These are phyloP conservation scores for Sympetrum striolatum DNA, from an alignment of 2,888 invertebrate species.

Conservation along the genomic window DNA sequence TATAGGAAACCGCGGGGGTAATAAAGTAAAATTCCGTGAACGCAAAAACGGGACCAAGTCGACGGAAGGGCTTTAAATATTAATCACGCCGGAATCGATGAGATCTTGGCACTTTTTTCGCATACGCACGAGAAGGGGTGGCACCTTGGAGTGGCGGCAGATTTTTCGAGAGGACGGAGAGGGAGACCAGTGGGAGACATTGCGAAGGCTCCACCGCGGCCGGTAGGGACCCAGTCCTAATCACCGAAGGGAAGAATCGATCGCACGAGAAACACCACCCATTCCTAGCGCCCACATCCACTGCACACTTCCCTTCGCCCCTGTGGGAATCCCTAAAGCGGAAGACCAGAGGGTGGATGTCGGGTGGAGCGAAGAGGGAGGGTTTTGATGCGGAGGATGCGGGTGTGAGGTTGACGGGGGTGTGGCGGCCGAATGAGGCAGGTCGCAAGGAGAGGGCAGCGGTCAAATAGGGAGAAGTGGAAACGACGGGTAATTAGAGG, in stretches of 20 bases:
- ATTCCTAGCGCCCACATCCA: neutral
- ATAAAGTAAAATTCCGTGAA: neutral
- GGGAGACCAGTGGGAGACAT: neutral
- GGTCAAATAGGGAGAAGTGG: neutral
- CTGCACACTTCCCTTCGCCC: neutral
- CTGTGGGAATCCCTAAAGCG: neutral
- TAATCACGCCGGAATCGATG: neutral
- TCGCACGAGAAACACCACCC: neutral
- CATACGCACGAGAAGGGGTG: neutral
- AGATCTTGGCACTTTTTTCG: neutral
- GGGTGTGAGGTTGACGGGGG: neutral
- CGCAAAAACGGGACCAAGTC: neutral
- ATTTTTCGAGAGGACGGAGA: neutral
- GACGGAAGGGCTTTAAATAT: neutral
- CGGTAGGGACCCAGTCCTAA: neutral
- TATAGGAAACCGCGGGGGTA: neutral
- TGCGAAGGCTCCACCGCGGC: neutral
- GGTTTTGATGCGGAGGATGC: neutral
- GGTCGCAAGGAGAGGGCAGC: neutral
- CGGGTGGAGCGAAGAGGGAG: constrained; percentile 1
- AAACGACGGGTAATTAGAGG: constrained; percentile 8
- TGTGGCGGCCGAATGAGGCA: neutral
- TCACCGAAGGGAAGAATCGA: constrained; percentile 10
- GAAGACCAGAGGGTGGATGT: neutral
- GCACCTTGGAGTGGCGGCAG: neutral